These are phyloP conservation scores for Drosophila tanythrix DNA, from an alignment of 2,888 invertebrate genomes.

Conservation along the genomic window DNA sequence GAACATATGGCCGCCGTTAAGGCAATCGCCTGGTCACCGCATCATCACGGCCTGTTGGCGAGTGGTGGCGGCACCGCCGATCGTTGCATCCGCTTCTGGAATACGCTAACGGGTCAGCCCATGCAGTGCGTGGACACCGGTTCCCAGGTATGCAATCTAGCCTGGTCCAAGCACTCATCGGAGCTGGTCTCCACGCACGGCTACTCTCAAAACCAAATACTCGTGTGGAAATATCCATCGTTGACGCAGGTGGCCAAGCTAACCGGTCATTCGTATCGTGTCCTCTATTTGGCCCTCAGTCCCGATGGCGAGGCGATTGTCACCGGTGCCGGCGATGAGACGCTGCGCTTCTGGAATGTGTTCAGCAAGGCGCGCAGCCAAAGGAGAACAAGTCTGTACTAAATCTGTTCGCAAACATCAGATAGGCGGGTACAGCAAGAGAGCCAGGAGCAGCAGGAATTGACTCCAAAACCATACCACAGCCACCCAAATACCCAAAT, in stretches of 20 bases:
- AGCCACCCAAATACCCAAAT: neutral
- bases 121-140: slow-evolving; percentile 99
- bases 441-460: neutral
- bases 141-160: slow-evolving; percentile 98
- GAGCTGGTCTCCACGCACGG: slow-evolving; percentile 99
- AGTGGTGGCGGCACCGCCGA: slow-evolving; percentile 99
- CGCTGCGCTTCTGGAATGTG: slow-evolving; percentile 99
- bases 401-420: slow-evolving; percentile 95
- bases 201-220: slow-evolving; percentile 99
- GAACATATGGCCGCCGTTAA: slow-evolving; percentile 98
- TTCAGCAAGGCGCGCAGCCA: slow-evolving; percentile 98
- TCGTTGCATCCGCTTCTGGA: slow-evolving; percentile 98
- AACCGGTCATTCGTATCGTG: slow-evolving; percentile 98
- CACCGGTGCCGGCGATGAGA: slow-evolving; percentile 99
- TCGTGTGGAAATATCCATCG: slow-evolving; percentile 99
- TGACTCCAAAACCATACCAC: neutral
- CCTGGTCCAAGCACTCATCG: slow-evolving; percentile 99
- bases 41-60: slow-evolving; percentile 98
- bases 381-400: slow-evolving; percentile 96
- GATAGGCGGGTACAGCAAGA: slow-evolving; percentile 75
- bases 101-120: slow-evolving; percentile 98
- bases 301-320: slow-evolving; percentile 99
- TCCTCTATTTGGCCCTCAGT: slow-evolving; percentile 97
- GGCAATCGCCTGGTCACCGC: slow-evolving; percentile 99
- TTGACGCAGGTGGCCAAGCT: slow-evolving; percentile 98